A percentile compares a stretch with the other conserved stretches of the same genome.
Conservation (phyloP, 2,113 vertebrate genomes). For the Eulemur rufifrons region DNA sequence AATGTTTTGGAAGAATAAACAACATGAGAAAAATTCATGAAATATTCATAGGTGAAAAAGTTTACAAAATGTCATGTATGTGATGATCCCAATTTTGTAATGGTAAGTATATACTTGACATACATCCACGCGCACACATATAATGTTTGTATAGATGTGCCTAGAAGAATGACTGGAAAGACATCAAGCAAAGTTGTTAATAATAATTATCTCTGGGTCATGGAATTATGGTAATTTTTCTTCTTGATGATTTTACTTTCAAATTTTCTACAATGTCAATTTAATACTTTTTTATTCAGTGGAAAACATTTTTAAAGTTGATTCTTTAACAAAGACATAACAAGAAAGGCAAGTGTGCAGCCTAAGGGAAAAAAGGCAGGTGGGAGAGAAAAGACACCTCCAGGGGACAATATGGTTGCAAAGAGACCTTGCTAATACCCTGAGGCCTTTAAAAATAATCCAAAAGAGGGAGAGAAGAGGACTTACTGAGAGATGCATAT, state of each 20-base stretch:
- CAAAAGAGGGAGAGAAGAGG: neutral
- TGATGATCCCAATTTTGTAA: neutral
- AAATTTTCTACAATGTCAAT: neutral
- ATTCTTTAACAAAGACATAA: neutral
- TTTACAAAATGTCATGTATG: constrained; percentile 2
- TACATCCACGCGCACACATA: neutral
- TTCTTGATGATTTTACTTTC: constrained; percentile 1
- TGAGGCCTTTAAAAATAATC: neutral
- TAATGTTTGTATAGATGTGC: neutral
- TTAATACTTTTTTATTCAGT: neutral
- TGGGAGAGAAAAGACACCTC: neutral
- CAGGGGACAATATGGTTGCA: neutral
- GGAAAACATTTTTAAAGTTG: constrained; percentile 19
- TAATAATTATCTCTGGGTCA: neutral
- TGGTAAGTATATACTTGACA: neutral
- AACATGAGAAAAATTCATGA: neutral
- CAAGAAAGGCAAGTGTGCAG: neutral
- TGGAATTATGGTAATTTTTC: neutral
- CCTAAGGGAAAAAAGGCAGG: neutral
- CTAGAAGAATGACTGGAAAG: neutral
- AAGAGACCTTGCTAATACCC: neutral
- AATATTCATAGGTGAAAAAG: neutral
- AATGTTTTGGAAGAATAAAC: neutral
- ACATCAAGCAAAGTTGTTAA: neutral
- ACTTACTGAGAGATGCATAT: neutral